Percentiles rank a stretch among this genome's conserved stretches.
Evolutionary conservation across 23 tunicate species (phyloP).

Genomic region (Halocynthia aurantium): DNA sequence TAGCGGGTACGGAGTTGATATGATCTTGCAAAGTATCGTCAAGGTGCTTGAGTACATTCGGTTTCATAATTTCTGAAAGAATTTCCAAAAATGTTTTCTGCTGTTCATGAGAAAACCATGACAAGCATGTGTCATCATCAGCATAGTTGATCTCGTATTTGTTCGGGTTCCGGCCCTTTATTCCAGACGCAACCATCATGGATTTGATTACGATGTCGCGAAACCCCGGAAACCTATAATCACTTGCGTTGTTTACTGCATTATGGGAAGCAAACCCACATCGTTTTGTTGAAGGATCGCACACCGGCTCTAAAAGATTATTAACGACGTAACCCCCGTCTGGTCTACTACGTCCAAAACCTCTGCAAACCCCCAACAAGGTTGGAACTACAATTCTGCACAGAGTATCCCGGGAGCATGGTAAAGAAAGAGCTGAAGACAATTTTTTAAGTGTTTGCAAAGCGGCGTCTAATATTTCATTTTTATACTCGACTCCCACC

Average conservation of each 20-base stretch:
- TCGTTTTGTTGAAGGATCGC: too few relatives aligned
- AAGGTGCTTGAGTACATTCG: too few relatives aligned
- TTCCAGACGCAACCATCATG: too few relatives aligned
- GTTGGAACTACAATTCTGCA: slow-evolving; percentile 55
- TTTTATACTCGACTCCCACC: background rate
- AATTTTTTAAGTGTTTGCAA: background rate
- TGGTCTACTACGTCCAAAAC: slow-evolving; percentile 36
- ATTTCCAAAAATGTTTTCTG: slow-evolving; percentile 9
- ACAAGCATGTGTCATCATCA: slow-evolving; percentile 16
- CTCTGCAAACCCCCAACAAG: slow-evolving; percentile 58
- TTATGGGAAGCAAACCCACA: too few relatives aligned
- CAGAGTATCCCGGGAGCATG: slow-evolving; percentile 27
- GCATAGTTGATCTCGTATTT: slow-evolving; percentile 8
- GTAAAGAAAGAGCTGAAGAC: background rate
- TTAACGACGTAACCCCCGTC: background rate
- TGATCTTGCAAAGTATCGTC: too few relatives aligned
- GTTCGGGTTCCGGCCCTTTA: too few relatives aligned
- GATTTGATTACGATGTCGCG: slow-evolving; percentile 4
- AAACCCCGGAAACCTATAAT: slow-evolving; percentile 6
- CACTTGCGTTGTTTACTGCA: background rate
- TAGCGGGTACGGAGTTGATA: too few relatives aligned
- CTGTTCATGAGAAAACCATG: slow-evolving; percentile 25
- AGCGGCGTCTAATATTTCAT: too few relatives aligned
- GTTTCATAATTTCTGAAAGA: background rate
- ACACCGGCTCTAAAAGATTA: background rate